phyloP scores from a whole-genome alignment of 2,797 vertebrate genomes.

The Bradypodion pumilum region DNA sequence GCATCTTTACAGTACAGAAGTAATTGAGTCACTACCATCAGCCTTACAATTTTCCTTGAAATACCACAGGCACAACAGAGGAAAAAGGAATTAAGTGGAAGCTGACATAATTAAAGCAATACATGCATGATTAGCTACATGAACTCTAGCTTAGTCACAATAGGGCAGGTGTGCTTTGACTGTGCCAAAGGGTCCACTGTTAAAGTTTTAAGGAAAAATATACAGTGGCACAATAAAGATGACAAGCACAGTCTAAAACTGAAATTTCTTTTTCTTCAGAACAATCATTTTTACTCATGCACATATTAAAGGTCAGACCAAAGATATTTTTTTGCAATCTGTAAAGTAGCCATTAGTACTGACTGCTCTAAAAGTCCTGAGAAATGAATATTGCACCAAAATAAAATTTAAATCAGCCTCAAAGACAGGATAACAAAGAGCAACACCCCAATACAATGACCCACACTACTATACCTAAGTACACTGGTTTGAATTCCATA shows the following conservation, averaged over 20 bases:
- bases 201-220: not conserved
- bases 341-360: constrained; percentile 55
- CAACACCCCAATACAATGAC: constrained; percentile 40
- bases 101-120: not conserved
- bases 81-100: not conserved
- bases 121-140: not conserved
- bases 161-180: no score
- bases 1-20: not conserved
- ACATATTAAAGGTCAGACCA: not conserved
- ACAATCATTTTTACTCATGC: not conserved
- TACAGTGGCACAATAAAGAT: not conserved
- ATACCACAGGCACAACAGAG: not conserved
- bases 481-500: constrained; percentile 6
- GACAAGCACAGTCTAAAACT: not conserved
- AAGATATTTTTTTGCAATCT: not conserved
- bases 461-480: constrained; percentile 40
- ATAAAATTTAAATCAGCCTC: constrained; percentile 47
- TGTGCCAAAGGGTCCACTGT: not conserved
- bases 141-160: not conserved
- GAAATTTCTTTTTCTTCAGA: not conserved
- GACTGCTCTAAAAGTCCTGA: constrained; percentile 70
- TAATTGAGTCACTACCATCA: not conserved
- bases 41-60: not conserved
- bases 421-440: constrained; percentile 50
- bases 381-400: constrained; percentile 76